A percentile compares a stretch with the other conserved stretches of the same genome.
phyloP scores from a whole-genome alignment of 2,888 invertebrate species.

The Pachymerium ferrugineum region DNA sequence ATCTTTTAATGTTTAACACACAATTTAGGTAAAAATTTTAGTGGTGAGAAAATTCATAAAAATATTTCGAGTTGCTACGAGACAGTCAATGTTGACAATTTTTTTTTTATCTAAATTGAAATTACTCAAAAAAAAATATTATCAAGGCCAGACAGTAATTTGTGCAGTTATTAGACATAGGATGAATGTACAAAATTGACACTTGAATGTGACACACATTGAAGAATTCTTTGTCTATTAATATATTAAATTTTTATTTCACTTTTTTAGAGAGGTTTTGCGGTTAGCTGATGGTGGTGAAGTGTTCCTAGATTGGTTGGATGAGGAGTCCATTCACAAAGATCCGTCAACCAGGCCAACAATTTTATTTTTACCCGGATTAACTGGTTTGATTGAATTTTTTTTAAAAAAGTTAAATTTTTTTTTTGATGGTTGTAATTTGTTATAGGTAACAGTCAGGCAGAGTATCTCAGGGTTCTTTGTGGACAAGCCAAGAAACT shows the following conservation, averaged over 20 bases:
- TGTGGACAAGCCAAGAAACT: background rate
- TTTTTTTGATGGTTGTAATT: background rate
- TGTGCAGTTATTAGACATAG: no score
- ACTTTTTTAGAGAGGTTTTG: background rate
- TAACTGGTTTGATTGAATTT: background rate
- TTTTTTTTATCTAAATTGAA: no score
- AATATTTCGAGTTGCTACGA: no score
- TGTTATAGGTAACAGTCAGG: conserved; percentile 15
- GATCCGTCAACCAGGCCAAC: conserved; percentile 18
- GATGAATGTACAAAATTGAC: no score
- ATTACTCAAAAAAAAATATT: no score
- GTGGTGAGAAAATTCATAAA: no score
- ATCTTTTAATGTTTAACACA: no score
- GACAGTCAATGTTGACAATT: no score
- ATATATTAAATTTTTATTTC: background rate
- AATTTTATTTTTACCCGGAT: conserved; percentile 13
- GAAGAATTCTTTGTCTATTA: background rate
- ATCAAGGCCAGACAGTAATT: no score
- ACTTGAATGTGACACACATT: no score
- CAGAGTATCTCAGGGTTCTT: conserved; percentile 1
- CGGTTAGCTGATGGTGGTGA: background rate
- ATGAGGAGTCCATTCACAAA: conserved; percentile 1
- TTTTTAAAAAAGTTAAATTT: background rate
- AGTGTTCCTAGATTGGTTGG: conserved; percentile 3
- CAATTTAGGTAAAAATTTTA: no score